phyloP scores from a whole-genome alignment of 2,888 invertebrate genomes.

The Endotricha flammealis region DNA sequence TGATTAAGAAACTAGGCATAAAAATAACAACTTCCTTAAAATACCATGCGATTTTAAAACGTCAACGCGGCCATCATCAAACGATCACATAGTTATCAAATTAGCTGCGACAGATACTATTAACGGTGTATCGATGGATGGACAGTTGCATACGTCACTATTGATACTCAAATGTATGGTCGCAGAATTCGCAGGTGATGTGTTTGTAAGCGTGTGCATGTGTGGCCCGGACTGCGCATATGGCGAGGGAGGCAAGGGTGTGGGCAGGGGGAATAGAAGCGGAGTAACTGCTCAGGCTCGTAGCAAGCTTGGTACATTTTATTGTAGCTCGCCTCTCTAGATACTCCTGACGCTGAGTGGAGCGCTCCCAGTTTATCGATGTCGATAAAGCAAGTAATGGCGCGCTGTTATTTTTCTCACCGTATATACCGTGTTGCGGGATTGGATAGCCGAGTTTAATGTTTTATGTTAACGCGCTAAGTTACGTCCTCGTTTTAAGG shows the following conservation, averaged over 20 bases:
- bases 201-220: conserved; percentile 34
- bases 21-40: background rate
- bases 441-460: conserved; percentile 46
- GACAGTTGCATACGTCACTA: conserved; percentile 54
- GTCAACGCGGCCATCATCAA: conserved; percentile 1
- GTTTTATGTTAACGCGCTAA: conserved; percentile 38
- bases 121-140: conserved; percentile 49
- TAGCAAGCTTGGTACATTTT: conserved; percentile 76
- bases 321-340: conserved; percentile 74
- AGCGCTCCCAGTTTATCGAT: conserved; percentile 51
- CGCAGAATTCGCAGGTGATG: conserved; percentile 46
- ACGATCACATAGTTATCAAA: conserved; percentile 49
- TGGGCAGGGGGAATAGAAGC: conserved; percentile 35
- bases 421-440: conserved; percentile 28
- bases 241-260: conserved; percentile 37
- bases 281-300: conserved; percentile 73
- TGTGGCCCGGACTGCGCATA: conserved; percentile 61
- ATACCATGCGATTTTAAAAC: conserved; percentile 3
- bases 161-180: conserved; percentile 42
- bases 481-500: conserved; percentile 30
- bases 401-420: conserved; percentile 49
- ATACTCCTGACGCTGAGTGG: conserved; percentile 58
- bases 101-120: conserved; percentile 34
- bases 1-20: too few species aligned
- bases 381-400: conserved; percentile 60